Conservation (phyloP, 1,140 invertebrate species). For the Phymorhynchus buccinoides region DNA sequence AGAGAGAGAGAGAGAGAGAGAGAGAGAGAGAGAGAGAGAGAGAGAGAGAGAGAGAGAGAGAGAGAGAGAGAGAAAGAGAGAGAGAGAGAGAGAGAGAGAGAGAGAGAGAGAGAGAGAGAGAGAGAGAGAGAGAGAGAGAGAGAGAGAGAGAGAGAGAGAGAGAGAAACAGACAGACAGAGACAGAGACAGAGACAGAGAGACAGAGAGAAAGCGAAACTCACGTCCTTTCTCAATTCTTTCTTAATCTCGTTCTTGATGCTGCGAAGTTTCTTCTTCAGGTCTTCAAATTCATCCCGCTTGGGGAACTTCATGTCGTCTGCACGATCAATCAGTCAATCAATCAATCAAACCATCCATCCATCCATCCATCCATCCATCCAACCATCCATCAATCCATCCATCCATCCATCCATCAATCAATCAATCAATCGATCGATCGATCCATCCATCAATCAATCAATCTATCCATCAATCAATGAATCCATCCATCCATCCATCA, state of each 20-base stretch:
- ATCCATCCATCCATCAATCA: no score
- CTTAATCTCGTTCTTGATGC: constrained; percentile 65
- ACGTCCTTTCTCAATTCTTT: constrained; percentile 60
- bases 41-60: neutral
- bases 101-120: constrained; percentile 18
- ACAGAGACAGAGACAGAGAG: no score
- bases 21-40: neutral
- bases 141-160: neutral
- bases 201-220: no score
- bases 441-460: no score
- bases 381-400: no score
- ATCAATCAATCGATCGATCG: no score
- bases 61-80: neutral
- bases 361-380: no score
- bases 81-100: neutral
- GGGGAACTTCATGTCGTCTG: constrained; percentile 52
- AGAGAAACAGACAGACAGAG: constrained; percentile 14
- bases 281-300: constrained; percentile 64
- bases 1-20: no score
- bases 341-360: no score
- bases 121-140: neutral
- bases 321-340: no score
- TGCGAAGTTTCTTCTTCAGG: constrained; percentile 64
- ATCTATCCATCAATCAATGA: no score
- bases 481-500: no score